Evolutionary conservation across 1,140 invertebrate species (phyloP), one percentile per base, ranked within the genome.

Genomic region (Nylanderia fulva): DNA sequence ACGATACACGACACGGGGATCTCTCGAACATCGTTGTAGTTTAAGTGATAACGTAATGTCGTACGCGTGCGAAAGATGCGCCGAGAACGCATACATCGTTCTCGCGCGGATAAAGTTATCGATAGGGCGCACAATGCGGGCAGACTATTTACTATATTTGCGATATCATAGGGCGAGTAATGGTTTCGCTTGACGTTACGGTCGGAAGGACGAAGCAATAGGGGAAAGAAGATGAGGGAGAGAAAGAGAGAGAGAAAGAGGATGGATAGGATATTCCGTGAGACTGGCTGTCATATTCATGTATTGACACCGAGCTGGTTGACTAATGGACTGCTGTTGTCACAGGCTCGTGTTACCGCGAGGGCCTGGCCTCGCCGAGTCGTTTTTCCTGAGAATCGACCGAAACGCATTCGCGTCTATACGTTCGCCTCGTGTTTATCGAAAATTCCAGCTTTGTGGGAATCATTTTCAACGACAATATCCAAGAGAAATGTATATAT

Each of bases 251-350:
- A 56, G 58, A 85, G 80, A 80, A 56, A 79, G 42, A 76, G 84
- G 88, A 69, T 79, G 56, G 87, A 85, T 91, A 71, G 90, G 64
- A 84, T 91, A 80, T 90, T 90, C 89, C 89, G 88, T 88, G 86
- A 90, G 91, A 91, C 92, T 92, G 90, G 89, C 93, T 92, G 93
- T 95, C 93, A 93, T 93, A 95, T 94, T 95, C 93, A 95, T 94
- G 92, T 95, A 95, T 95, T 95, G 94, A 94, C 93, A 94, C 91
- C 89, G 90, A 94, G 92, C 91, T 92, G 92, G 90, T 95, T 94
- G 94, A 94, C 94, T 95, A 95, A 94, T 95, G 94, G 94, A 94
- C 94, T 92, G 91, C 91, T 94, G 93, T 94, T 94, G 93, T 94
- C 92, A 90, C 90, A 94, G 86, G 90, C 91, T 95, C 94, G 91